phyloP scores from a whole-genome alignment of 2,888 invertebrate genomes.

The Eristalis intricaria region DNA sequence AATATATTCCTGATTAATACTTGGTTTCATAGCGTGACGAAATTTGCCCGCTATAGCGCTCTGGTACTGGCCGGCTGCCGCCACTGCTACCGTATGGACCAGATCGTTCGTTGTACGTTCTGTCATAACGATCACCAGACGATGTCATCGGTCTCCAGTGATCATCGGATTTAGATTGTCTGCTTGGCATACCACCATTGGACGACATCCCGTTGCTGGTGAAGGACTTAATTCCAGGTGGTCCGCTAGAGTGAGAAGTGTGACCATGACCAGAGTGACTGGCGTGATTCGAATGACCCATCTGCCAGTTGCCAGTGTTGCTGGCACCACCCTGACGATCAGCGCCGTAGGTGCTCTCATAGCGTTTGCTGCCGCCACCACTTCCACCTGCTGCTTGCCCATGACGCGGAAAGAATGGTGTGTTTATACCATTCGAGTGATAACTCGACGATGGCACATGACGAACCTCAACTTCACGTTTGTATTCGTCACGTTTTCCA shows the following conservation, averaged over 20 bases:
- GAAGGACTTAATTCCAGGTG: conserved; percentile 78
- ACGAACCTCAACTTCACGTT: conserved; percentile 80
- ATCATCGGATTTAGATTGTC: conserved; percentile 79
- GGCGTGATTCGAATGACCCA: conserved; percentile 71
- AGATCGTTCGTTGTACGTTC: conserved; percentile 81
- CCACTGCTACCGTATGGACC: conserved; percentile 76
- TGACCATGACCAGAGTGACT: conserved; percentile 69
- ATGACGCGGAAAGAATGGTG: conserved; percentile 52
- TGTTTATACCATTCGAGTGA: conserved; percentile 72
- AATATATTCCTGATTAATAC: conserved; percentile 43
- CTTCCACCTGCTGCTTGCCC: conserved; percentile 46
- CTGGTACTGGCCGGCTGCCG: conserved; percentile 77
- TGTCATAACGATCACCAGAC: conserved; percentile 80
- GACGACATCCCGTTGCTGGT: conserved; percentile 78
- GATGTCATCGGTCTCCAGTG: conserved; percentile 79
- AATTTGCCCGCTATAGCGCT: conserved; percentile 79
- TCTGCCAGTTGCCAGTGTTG: conserved; percentile 75
- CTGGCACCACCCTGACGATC: conserved; percentile 74
- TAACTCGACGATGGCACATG: conserved; percentile 77
- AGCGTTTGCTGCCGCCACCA: conserved; percentile 77
- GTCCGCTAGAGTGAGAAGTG: conserved; percentile 67
- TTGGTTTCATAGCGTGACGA: conserved; percentile 78
- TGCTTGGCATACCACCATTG: conserved; percentile 75
- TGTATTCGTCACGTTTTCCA: conserved; percentile 76
- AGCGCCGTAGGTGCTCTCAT: conserved; percentile 76